Evolutionary conservation across 2,888 invertebrate species (phyloP), one percentile per base, ranked within the genome.

Genomic region (Harpalus rubripes): DNA sequence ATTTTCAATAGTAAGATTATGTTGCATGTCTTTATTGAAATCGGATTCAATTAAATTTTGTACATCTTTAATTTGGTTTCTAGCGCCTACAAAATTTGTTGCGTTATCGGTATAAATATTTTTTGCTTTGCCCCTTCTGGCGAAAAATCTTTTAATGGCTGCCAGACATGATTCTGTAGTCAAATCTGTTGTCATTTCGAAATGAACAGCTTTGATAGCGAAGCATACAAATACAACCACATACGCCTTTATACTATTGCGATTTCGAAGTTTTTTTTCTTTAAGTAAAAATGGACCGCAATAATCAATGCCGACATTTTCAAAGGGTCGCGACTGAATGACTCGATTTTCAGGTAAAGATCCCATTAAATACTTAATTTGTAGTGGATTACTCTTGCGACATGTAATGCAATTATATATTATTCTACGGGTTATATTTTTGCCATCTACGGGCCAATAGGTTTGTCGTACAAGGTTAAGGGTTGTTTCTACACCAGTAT

Each of bases 41-140:
- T 72, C 72, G n/a, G 72, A 72, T 7, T 41, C 8, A 41, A 72
- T 39, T 39, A 39, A 16, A 7, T 6, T 2, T 12, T 65, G 18
- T 18, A 65, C 6, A 12, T 32, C 26, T 18, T 32, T 82, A 4
- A 86, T 52, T 10, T 83, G 68, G n/a, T 79, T 83, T 16, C 7
- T 68, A 3, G 74, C 76, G 0, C 84, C 85, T 18, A 82, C 65
- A 58, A 86, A 86, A 26, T 86, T 86, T 16, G 86, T 86, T 4
- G 83, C 86, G 44, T 85, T 86, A 32, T 86, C 86, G 1, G 83
- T 79, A 22, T 78, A 86, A 16, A 86, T 84, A 12, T 80, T 81
- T n/a, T 22, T 41, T 0, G 85, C 81, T 15, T 74, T 39, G 1
- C 86, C 85, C 12, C 85, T 68, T 52, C 85, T 79, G 7, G 65